Base-by-base conservation (phyloP, 2,797 vertebrate genomes). In the Leuciscus waleckii region DNA sequence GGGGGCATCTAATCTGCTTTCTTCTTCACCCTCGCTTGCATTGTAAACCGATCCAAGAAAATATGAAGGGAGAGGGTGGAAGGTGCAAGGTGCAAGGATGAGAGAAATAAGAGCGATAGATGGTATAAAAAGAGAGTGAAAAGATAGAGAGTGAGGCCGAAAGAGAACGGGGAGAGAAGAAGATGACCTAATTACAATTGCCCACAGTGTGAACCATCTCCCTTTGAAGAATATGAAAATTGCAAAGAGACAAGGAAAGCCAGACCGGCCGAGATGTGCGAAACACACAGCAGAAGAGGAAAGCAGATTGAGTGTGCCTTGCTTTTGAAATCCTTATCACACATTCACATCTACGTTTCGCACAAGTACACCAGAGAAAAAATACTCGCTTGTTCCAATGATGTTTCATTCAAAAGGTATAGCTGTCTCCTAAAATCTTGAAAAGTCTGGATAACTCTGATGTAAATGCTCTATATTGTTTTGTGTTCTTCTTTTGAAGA, bases 1-100 rank as follows among this genome's bases (percentile, higher is more conserved):
- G 80, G 87, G 86, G 89, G 75, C 86, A 87, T 88, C 88, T 90
- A 89, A 91, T 91, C 90, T 84, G 86, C 85, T 89, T 91, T 88
- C 85, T 89, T 87, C 84, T 84, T 65, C 46, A 68, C 79, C 14
- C 84, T 87, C 82, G 70, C 87, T 83, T 85, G 79, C 87, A 86
- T 86, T 90, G 84, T 87, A 86, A 88, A 90, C 87, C n/a, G 76
- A 88, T 90, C 86, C 89, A 87, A 85, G 69, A 88, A 88, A 88
- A 84, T 81, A 86, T 85, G 81, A 81, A 73, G 46, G 63, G 81
- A 89, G 85, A 86, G 79, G 75, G 73, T 70, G 67, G 70, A 68
- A 79, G 82, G 82, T 84, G 74, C 74, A 82, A 61, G 79, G 56
- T 84, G 74, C 74, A 82, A 61, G 79, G 56, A 85, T 73, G 82